Evolutionary conservation across 2,113 vertebrate genomes (phyloP).

Genomic region (Kryptolebias marmoratus): DNA sequence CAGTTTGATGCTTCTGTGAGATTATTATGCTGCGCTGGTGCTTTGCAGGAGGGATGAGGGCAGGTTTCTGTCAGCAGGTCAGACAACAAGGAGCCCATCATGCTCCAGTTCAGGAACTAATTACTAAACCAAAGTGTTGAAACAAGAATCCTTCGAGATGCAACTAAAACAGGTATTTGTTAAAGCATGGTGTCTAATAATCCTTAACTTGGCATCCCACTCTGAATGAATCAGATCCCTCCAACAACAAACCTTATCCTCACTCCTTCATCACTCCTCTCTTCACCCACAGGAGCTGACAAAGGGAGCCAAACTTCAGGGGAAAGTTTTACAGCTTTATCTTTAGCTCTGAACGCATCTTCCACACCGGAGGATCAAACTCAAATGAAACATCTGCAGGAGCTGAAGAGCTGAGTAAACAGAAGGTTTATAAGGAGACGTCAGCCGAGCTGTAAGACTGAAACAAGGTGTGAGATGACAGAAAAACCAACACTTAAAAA

Average conservation of each 20-base stretch:
- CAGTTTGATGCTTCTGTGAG: background rate
- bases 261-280: background rate
- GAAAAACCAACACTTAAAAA: too few species aligned
- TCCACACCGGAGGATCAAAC: background rate
- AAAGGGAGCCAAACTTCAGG: background rate
- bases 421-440: too few species aligned
- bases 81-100: background rate
- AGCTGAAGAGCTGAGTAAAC: too few species aligned
- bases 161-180: conserved; percentile 1
- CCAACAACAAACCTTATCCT: background rate
- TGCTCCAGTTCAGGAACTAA: background rate
- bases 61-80: background rate
- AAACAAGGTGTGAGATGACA: too few species aligned
- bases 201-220: conserved; percentile 34
- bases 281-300: background rate
- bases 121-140: background rate
- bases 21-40: background rate
- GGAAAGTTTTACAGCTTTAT: background rate
- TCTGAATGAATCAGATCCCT: background rate
- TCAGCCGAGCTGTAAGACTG: too few species aligned
- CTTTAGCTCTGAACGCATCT: background rate
- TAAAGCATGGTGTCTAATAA: conserved; percentile 2
- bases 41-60: background rate
- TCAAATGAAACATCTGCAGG: background rate
- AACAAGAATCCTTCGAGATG: background rate